phyloP scores from a whole-genome alignment of 2,113 vertebrate genomes.

The Hypomesus transpacificus region DNA sequence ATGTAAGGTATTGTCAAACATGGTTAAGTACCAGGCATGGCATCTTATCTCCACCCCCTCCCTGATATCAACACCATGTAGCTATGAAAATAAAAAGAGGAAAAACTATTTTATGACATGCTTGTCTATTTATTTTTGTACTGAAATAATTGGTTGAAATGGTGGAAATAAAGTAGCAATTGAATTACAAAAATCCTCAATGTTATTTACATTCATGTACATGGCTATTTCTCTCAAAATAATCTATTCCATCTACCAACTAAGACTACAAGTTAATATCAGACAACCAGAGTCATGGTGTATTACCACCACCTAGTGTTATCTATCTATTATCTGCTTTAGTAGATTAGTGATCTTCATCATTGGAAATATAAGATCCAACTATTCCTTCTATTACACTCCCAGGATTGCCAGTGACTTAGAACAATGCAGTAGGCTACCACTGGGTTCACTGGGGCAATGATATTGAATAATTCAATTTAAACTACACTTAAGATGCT shows the following conservation, averaged over 20 bases:
- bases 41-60: not conserved
- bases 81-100: slow-evolving; percentile 9
- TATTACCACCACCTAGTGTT: slow-evolving; percentile 68
- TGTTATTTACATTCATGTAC: not conserved
- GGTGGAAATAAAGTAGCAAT: slow-evolving; percentile 17
- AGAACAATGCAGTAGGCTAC: no score
- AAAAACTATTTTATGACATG: slow-evolving; percentile 16
- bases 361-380: no score
- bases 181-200: not conserved
- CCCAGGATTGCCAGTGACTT: no score
- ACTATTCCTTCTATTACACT: no score
- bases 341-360: no score
- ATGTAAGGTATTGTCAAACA: not conserved
- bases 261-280: no score
- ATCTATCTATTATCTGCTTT: slow-evolving; percentile 42
- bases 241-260: no score
- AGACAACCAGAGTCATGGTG: slow-evolving; percentile 20
- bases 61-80: not conserved
- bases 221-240: no score
- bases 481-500: no score
- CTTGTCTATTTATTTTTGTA: slow-evolving; percentile 19
- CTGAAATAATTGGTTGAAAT: not conserved
- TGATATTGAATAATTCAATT: no score
- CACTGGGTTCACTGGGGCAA: not conserved
- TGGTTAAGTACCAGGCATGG: not conserved